These are phyloP conservation scores for Chiloscyllium punctatum DNA, from an alignment of 2,797 vertebrate genomes.

Conservation along the genomic window DNA sequence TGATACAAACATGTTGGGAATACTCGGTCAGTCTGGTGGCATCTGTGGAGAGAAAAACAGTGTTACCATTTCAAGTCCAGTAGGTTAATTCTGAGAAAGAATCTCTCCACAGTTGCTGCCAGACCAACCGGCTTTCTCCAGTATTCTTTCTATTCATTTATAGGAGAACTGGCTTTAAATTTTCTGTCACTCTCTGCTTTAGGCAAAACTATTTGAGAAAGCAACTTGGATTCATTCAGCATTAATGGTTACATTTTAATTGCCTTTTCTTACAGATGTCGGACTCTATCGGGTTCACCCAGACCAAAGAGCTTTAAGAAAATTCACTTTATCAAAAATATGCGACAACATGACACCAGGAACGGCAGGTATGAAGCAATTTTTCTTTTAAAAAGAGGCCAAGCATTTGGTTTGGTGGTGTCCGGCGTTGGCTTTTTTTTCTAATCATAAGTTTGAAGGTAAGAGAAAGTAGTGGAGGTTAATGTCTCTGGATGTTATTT, in stretches of 20 bases:
- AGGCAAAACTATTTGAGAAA: neutral
- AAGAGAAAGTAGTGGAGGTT: no score
- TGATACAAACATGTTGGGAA: no score
- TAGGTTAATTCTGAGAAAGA: no score
- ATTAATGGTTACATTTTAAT: slow-evolving; percentile 45
- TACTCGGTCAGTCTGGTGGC: no score
- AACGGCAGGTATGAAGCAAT: slow-evolving; percentile 79
- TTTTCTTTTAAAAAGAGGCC: neutral
- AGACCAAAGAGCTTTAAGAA: slow-evolving; percentile 99
- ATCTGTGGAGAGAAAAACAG: no score
- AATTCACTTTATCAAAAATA: slow-evolving; percentile 98
- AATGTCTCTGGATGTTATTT: no score
- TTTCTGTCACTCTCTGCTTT: neutral
- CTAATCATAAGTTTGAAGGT: neutral
- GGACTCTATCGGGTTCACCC: slow-evolving; percentile 96
- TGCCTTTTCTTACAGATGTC: slow-evolving; percentile 71
- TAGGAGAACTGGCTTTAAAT: neutral
- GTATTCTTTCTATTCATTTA: no score
- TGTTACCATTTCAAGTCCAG: no score
- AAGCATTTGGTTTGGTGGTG: neutral
- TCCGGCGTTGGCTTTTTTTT: neutral
- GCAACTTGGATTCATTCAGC: slow-evolving; percentile 39
- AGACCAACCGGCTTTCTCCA: no score
- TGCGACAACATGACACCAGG: slow-evolving; percentile 88
- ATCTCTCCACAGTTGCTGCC: no score